These are phyloP conservation scores for Percina caprodes DNA, from an alignment of 2,113 vertebrate genomes.

Conservation along the genomic window DNA sequence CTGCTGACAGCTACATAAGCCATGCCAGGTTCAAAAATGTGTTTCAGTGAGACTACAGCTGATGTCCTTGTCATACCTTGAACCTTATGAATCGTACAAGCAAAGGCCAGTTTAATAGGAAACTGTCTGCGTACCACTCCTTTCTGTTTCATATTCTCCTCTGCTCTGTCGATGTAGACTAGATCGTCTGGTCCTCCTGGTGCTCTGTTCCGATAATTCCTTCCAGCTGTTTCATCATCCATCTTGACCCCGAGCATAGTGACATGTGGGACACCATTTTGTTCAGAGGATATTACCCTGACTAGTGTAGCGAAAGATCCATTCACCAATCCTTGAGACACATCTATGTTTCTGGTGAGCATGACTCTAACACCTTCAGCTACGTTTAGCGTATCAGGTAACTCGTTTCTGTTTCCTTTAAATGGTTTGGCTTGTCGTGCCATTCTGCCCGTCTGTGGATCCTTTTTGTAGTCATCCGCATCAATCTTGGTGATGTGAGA, in stretches of 20 bases:
- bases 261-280: not conserved
- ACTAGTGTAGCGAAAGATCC: not conserved
- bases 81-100: not conserved
- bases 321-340: constrained; percentile 32
- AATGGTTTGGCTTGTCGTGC: not conserved
- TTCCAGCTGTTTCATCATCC: constrained; percentile 28
- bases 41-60: not conserved
- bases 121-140: constrained; percentile 15
- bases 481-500: constrained; percentile 1
- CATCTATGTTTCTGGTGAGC: constrained; percentile 35
- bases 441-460: not conserved
- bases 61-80: constrained; percentile 2
- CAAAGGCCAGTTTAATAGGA: not conserved
- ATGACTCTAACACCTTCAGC: not conserved
- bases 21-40: not conserved
- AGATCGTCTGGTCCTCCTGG: not conserved
- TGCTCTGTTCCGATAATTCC: not conserved
- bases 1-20: not conserved
- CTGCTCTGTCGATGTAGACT: constrained; percentile 33
- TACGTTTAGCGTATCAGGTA: not conserved
- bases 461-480: not conserved
- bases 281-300: not conserved
- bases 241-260: constrained; percentile 43
- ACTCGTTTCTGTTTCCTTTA: not conserved
- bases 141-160: constrained; percentile 37